phyloP scores from a whole-genome alignment of 2,113 vertebrate species.

The Oenanthe oenanthe region DNA sequence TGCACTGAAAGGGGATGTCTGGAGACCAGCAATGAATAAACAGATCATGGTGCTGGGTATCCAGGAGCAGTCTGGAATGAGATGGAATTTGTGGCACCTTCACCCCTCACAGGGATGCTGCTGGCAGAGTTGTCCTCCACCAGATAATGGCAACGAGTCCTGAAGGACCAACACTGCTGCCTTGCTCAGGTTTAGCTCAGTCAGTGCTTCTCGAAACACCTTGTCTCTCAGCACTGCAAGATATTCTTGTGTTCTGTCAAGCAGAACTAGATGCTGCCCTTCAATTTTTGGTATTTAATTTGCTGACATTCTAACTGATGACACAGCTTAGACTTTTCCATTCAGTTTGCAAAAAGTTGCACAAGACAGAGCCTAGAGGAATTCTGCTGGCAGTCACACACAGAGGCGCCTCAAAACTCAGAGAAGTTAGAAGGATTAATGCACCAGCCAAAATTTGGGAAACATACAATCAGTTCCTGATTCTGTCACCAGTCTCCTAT shows the following conservation, averaged over 20 bases:
- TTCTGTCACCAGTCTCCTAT: background rate
- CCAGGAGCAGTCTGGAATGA: background rate
- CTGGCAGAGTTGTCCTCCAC: background rate
- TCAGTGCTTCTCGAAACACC: background rate
- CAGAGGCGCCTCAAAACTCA: rapidly evolving
- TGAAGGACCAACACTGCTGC: background rate
- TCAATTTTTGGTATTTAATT: background rate
- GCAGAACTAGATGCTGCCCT: background rate
- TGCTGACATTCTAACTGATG: conserved; percentile 16
- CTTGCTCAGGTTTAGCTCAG: background rate
- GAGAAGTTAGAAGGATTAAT: background rate
- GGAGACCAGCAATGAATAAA: background rate
- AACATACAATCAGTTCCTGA: background rate
- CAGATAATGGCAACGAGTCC: rapidly evolving
- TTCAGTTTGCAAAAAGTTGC: background rate
- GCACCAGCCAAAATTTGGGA: background rate
- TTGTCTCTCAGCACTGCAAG: background rate
- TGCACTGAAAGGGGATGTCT: rapidly evolving
- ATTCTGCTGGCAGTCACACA: background rate
- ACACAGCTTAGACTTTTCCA: background rate
- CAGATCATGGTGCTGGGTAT: background rate
- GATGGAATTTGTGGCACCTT: background rate
- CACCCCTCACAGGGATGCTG: background rate
- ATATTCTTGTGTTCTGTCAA: background rate
- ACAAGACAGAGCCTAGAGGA: background rate